These are phyloP conservation scores for Neosilurus mollespiculum DNA, from an alignment of 2,797 vertebrate genomes.

Conservation along the genomic window DNA sequence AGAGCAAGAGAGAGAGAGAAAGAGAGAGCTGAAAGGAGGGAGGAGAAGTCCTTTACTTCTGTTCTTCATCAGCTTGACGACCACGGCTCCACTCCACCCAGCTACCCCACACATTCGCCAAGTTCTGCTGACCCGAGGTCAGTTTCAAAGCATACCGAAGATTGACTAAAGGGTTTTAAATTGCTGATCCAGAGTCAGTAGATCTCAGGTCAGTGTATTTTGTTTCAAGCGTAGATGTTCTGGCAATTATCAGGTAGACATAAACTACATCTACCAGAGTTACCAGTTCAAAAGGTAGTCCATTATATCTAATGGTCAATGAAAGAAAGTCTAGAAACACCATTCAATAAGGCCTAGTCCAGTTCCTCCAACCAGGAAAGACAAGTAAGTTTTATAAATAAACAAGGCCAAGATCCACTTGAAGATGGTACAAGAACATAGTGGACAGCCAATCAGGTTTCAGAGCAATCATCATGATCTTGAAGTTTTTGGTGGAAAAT, in stretches of 20 bases:
- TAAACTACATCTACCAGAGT: not conserved
- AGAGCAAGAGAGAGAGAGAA: conserved; percentile 18
- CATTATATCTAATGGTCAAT: not conserved
- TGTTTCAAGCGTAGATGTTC: not conserved
- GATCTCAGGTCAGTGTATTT: not conserved
- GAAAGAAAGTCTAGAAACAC: not conserved
- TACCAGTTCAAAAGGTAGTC: not conserved
- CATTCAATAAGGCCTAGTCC: not conserved
- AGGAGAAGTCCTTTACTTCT: conserved; percentile 15
- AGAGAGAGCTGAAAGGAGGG: conserved; percentile 7
- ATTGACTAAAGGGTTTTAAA: not conserved
- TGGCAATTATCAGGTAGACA: not conserved
- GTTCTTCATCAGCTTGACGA: conserved; percentile 23
- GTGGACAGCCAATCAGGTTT: not conserved
- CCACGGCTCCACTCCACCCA: not conserved
- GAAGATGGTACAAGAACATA: not conserved
- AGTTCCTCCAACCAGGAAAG: not conserved
- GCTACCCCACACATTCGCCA: conserved; percentile 2
- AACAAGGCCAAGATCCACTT: no score
- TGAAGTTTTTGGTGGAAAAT: not conserved
- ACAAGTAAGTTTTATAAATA: not conserved
- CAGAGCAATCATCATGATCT: not conserved
- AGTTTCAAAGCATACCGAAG: not conserved
- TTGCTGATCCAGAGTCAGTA: conserved; percentile 5
- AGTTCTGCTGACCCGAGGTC: not conserved